phyloP scores from a whole-genome alignment of 2,888 invertebrate species.

The Apamea crenata region DNA sequence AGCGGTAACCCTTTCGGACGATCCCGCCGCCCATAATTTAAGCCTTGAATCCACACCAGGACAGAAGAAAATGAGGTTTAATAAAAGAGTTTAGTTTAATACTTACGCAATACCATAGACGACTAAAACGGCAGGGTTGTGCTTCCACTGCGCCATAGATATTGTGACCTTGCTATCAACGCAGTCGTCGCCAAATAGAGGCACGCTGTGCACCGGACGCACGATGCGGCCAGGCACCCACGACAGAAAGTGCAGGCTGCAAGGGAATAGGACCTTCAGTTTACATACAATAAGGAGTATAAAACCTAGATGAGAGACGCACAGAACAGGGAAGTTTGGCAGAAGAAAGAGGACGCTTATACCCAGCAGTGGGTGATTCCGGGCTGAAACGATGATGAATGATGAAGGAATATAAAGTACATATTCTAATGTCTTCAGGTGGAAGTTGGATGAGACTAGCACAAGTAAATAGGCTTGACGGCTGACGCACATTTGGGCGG shows the following conservation, averaged over 20 bases:
- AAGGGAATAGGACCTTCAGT: slow-evolving; percentile 35
- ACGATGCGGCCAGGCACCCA: slow-evolving; percentile 87
- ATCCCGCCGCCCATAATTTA: too few species aligned
- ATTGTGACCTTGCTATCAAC: slow-evolving; percentile 91
- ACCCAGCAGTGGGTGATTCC: too few species aligned
- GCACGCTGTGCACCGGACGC: slow-evolving; percentile 88
- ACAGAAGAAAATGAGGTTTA: slow-evolving; percentile 1
- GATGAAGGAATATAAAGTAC: background rate
- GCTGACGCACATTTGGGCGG: background rate
- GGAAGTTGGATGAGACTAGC: background rate
- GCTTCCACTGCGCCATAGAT: slow-evolving; percentile 92
- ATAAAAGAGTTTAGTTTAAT: slow-evolving; percentile 23
- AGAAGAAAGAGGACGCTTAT: too few species aligned
- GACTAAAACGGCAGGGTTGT: slow-evolving; percentile 90
- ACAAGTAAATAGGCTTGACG: background rate
- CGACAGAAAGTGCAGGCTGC: slow-evolving; percentile 86
- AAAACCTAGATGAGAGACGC: background rate
- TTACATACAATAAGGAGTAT: background rate
- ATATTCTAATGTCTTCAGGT: background rate
- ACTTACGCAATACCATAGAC: slow-evolving; percentile 91
- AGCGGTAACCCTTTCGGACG: too few species aligned
- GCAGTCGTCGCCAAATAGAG: slow-evolving; percentile 91
- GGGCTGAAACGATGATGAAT: too few species aligned
- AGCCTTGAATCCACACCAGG: background rate
- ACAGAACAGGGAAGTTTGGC: too few species aligned